These are phyloP conservation scores for Dendropsophus ebraccatus DNA, from an alignment of 2,113 vertebrate genomes.

Conservation along the genomic window DNA sequence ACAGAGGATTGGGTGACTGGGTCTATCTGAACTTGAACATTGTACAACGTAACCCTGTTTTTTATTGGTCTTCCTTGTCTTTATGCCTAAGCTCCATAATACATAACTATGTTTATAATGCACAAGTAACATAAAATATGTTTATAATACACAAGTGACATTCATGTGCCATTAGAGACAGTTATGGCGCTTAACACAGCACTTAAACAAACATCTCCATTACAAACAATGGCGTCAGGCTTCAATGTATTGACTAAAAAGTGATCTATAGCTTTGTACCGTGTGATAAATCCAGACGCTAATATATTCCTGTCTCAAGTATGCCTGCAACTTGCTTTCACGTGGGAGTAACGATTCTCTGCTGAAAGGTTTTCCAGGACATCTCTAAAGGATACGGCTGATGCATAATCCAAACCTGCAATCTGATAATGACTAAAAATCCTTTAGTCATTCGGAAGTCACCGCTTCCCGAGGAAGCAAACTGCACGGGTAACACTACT, in stretches of 20 bases:
- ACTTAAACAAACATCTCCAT: background rate
- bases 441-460: slow-evolving; percentile 9
- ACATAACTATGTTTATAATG: background rate
- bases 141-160: background rate
- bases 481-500: slow-evolving; percentile 23
- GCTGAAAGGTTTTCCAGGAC: slow-evolving; percentile 32
- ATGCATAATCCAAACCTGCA: slow-evolving; percentile 26
- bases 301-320: slow-evolving; percentile 29
- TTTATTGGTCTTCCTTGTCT: background rate
- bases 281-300: slow-evolving; percentile 20
- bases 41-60: too few relatives aligned
- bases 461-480: background rate
- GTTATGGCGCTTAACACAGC: background rate
- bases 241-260: background rate
- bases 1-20: too few relatives aligned
- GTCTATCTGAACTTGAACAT: too few relatives aligned
- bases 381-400: background rate
- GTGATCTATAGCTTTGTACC: slow-evolving; percentile 2
- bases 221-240: background rate
- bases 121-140: background rate
- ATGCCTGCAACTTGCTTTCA: slow-evolving; percentile 23
- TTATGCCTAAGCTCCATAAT: too few relatives aligned
- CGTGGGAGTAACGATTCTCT: slow-evolving; percentile 33
- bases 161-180: background rate
- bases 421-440: slow-evolving; percentile 41